A percentile compares a stretch with the other conserved stretches of the same genome.
Conservation (phyloP, 2,888 invertebrate genomes). For the Bombylius discolor region DNA sequence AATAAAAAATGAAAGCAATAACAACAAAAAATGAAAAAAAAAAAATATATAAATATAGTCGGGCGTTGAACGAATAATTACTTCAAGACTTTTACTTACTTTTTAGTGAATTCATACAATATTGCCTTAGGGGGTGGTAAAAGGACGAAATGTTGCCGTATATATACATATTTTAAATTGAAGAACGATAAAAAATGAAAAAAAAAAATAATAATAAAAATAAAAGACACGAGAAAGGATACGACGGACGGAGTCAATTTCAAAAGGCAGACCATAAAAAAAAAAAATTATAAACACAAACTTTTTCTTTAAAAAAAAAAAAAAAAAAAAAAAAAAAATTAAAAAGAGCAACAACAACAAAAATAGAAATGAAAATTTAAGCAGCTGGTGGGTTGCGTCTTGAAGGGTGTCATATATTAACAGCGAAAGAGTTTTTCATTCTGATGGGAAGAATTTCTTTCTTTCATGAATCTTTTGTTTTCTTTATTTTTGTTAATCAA, state of each 20-base stretch:
- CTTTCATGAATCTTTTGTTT: too few relatives aligned
- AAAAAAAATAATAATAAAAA: neutral
- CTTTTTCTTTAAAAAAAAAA: too few relatives aligned
- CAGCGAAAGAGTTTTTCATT: too few relatives aligned
- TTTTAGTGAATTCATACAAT: neutral
- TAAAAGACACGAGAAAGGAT: neutral
- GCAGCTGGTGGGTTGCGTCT: too few relatives aligned
- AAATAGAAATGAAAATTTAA: too few relatives aligned
- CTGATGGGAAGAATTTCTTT: too few relatives aligned
- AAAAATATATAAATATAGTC: neutral
- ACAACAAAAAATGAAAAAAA: neutral
- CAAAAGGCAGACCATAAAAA: too few relatives aligned
- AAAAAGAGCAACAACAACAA: too few relatives aligned
- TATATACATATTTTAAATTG: neutral
- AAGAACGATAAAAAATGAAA: neutral
- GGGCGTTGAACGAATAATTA: neutral
- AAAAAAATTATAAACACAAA: too few relatives aligned
- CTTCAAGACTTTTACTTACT: neutral
- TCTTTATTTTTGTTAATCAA: slow-evolving; percentile 7
- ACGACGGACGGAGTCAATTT: neutral
- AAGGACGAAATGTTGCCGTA: neutral
- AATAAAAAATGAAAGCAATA: too few relatives aligned
- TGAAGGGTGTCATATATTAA: too few relatives aligned
- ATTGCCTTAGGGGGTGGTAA: neutral
- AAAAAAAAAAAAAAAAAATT: too few relatives aligned